phyloP scores from a whole-genome alignment of 2,113 vertebrate genomes.

The Syrmaticus mikado region DNA sequence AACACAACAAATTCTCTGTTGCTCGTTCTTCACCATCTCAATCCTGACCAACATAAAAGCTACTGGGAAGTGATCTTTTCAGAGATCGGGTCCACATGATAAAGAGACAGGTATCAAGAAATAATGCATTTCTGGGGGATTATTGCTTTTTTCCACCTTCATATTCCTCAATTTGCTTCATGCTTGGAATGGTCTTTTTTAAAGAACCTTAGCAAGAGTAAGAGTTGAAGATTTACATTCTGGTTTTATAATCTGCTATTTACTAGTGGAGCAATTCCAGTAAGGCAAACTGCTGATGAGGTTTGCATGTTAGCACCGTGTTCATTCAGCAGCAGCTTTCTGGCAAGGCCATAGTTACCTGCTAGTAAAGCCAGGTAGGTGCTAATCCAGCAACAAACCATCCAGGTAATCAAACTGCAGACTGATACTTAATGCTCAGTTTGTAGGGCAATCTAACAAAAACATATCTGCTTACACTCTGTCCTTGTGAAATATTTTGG shows the following conservation, averaged over 20 bases:
- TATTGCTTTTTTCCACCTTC: background rate
- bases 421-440: background rate
- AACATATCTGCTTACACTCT: background rate
- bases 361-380: background rate
- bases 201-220: background rate
- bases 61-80: background rate
- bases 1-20: background rate
- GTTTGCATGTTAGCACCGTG: background rate
- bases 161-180: background rate
- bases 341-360: background rate
- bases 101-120: background rate
- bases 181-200: background rate
- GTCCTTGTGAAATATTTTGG: accelerated
- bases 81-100: background rate
- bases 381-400: background rate
- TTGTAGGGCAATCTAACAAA: background rate
- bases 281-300: accelerated
- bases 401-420: background rate
- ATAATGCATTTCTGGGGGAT: accelerated
- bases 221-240: background rate
- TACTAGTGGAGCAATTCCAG: background rate
- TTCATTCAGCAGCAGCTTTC: background rate
- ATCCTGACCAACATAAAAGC: background rate
- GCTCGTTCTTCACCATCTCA: background rate
- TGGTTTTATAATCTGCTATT: background rate